Evolutionary conservation across 2,113 vertebrate genomes (phyloP).

Genomic region (Gallinago jamesoni): DNA sequence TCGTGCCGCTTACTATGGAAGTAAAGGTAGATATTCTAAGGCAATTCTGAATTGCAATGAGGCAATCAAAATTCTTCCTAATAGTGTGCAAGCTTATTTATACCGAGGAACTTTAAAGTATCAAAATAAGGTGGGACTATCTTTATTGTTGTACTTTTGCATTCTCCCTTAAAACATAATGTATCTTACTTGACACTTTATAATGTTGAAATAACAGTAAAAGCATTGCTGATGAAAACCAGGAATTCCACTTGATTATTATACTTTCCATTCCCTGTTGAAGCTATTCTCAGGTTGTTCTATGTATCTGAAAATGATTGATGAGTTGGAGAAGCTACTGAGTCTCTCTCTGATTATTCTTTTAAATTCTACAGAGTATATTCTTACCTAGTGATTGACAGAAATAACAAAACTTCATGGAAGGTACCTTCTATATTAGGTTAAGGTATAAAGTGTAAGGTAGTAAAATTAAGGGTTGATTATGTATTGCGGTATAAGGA

Average conservation of each 20-base stretch:
- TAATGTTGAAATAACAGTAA: background rate
- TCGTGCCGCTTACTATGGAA: conserved; percentile 75
- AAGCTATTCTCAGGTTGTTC: background rate
- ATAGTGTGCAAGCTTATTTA: conserved; percentile 71
- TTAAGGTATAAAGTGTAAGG: background rate
- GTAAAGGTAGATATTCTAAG: conserved; percentile 77
- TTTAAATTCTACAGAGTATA: background rate
- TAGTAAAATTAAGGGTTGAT: background rate
- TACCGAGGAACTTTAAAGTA: conserved; percentile 81
- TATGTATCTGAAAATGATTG: background rate
- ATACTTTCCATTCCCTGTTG: background rate
- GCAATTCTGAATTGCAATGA: conserved; percentile 83
- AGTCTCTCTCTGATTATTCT: background rate
- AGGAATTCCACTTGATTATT: background rate
- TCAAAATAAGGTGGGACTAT: conserved; percentile 70
- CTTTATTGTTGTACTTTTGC: background rate
- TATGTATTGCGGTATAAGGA: background rate
- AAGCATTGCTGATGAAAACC: background rate
- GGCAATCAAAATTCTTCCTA: conserved; percentile 76
- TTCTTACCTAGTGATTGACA: background rate
- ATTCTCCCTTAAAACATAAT: background rate
- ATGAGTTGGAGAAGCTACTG: background rate
- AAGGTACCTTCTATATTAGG: background rate
- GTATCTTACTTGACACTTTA: background rate
- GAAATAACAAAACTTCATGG: background rate